These are phyloP conservation scores for Pardosa pseudoannulata DNA, from an alignment of 2,888 invertebrate genomes.

Conservation along the genomic window DNA sequence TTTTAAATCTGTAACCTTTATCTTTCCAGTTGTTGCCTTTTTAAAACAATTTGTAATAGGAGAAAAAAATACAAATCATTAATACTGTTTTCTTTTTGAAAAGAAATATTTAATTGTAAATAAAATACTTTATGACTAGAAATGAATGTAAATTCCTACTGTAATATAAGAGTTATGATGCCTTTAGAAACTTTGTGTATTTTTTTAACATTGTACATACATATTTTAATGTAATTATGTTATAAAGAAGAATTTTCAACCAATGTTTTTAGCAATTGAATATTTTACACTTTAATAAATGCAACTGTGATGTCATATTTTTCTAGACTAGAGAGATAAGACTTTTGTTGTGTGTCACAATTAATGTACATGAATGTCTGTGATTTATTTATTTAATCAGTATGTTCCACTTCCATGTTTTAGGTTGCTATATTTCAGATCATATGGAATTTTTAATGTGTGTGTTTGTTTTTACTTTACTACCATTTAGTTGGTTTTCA, in stretches of 20 bases:
- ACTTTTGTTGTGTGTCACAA: neutral
- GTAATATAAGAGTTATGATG: neutral
- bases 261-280: neutral
- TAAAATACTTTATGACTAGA: neutral
- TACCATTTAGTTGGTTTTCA: too few relatives aligned
- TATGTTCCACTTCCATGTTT: neutral
- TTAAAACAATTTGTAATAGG: too few relatives aligned
- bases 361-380: neutral
- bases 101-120: too few relatives aligned
- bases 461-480: too few relatives aligned
- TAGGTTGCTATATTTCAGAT: neutral
- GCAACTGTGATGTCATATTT: slow-evolving; percentile 8
- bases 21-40: too few relatives aligned
- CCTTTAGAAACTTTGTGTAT: slow-evolving; percentile 26
- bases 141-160: neutral
- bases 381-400: neutral
- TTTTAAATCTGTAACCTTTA: too few relatives aligned
- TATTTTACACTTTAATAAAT: neutral
- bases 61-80: too few relatives aligned
- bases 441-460: too few relatives aligned
- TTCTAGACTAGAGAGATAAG: neutral
- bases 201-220: slow-evolving; percentile 14
- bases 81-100: too few relatives aligned
- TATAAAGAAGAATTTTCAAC: neutral
- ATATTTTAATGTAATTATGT: slow-evolving; percentile 16